phyloP scores from a whole-genome alignment of 2,797 vertebrate species.

The Lacerta viridis region DNA sequence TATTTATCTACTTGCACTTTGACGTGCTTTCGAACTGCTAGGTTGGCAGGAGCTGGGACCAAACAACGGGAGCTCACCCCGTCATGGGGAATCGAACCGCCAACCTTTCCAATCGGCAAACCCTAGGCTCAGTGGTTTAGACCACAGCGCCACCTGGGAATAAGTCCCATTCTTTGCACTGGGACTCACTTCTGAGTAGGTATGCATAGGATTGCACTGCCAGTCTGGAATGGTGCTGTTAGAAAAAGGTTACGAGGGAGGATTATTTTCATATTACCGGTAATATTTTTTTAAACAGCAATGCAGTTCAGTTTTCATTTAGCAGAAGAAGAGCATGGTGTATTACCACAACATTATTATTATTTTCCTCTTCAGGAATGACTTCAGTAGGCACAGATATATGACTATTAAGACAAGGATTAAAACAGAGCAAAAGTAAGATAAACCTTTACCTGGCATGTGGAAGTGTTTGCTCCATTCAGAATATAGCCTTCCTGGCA shows the following conservation, averaged over 20 bases:
- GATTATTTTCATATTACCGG: background rate
- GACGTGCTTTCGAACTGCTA: too few relatives aligned
- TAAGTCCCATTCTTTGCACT: background rate
- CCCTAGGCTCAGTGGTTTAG: too few relatives aligned
- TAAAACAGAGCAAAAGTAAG: background rate
- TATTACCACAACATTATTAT: background rate
- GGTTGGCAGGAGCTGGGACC: too few relatives aligned
- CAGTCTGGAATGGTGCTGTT: background rate
- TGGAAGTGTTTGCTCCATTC: slow-evolving; percentile 82
- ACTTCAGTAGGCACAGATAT: background rate
- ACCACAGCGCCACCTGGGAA: too few relatives aligned
- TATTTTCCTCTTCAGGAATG: background rate
- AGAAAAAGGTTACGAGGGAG: background rate
- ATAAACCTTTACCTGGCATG: slow-evolving; percentile 87
- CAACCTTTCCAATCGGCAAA: too few relatives aligned
- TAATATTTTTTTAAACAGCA: background rate
- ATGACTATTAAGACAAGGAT: background rate
- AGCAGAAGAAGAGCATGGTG: background rate
- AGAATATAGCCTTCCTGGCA: slow-evolving; percentile 90
- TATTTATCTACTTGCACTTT: too few relatives aligned
- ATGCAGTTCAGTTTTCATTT: background rate
- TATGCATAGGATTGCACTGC: too few relatives aligned
- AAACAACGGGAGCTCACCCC: too few relatives aligned
- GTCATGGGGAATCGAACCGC: too few relatives aligned
- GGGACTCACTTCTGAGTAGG: background rate